These are phyloP conservation scores for Oscheius sp. DNA, from an alignment of 2,888 invertebrate genomes.

Conservation along the genomic window DNA sequence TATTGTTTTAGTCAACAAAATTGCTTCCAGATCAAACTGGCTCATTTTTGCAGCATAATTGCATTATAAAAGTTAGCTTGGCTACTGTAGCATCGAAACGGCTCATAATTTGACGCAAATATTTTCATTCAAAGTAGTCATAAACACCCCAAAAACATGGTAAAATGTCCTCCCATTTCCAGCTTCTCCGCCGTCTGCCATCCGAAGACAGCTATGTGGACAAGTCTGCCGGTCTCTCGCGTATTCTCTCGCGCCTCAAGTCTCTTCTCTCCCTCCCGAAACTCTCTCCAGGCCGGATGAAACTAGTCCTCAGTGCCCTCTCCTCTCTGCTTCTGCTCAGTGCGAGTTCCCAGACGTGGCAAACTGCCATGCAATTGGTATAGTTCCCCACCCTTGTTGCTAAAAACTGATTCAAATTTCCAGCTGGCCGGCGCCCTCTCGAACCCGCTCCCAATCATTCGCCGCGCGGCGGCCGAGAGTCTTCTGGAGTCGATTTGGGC, in stretches of 20 bases:
- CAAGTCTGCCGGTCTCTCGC: neutral
- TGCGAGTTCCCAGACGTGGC: conserved; percentile 4
- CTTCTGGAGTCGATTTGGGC: conserved; percentile 66
- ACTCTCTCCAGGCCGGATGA: conserved; percentile 15
- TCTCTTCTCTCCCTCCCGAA: neutral
- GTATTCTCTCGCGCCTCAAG: neutral
- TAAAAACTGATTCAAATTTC: conserved; percentile 22
- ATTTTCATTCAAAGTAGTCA: no score
- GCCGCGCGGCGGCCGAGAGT: conserved; percentile 64
- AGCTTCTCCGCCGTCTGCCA: conserved; percentile 30
- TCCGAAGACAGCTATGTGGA: conserved; percentile 13
- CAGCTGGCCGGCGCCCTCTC: conserved; percentile 59
- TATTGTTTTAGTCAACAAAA: no score
- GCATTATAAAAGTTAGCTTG: no score
- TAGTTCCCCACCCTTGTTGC: neutral
- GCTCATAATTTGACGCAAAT: no score
- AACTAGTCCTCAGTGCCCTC: conserved; percentile 24
- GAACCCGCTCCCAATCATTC: conserved; percentile 53
- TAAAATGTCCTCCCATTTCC: neutral
- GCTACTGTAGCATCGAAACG: no score
- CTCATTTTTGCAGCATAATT: no score
- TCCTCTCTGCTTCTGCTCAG: conserved; percentile 26
- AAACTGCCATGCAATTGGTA: conserved; percentile 16
- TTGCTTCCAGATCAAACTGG: no score
- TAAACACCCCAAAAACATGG: no score